Base-by-base conservation (phyloP, 1,140 invertebrate species). In the Acromyrmex charruanus region DNA sequence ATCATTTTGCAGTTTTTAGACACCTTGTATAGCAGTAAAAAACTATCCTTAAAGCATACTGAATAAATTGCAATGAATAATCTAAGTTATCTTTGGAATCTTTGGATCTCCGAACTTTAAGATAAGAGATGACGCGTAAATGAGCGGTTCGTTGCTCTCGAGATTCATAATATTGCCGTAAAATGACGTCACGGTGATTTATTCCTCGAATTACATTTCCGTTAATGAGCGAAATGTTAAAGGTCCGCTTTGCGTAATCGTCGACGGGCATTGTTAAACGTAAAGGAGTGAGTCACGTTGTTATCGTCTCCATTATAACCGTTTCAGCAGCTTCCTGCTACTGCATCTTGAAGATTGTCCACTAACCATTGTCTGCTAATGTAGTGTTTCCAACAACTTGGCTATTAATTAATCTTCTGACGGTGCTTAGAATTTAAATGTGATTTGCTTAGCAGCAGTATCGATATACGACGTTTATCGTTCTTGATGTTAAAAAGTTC, bases 201-300 rank as follows among this genome's bases (percentile, higher is more conserved):
- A 84, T 84, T 84, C 69, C 55, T n/a, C 68, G 44, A 84, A 74
- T 84, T n/a, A 66, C 44, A 44, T 61, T 55, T 59, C 49, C 39
- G 58, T 84, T 84, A 84, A 75, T 74, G 58, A 75, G 39, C 69
- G 28, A 74, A 74, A 84, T 63, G 80, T 18, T 75, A 75, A 84
- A 84, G 80, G 69, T 84, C 28, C 69, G 80, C 85, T 82, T 90
- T 81, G 55, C 81, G 63, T 88, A 90, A 91, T 87, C 86, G 79
- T 49, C 65, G n/a, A 39, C 65, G n/a, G 59, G 35, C 85, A 84
- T 86, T 63, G 55, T 75, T 63, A 18, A 84, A 69, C 55, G 9
- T 74, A 35, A 74, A 74, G 14, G 53, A 74, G 39, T 74, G 80
- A 84, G 80, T 84, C 80, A 61, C 39, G 18, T 21, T 74, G 55